These are phyloP conservation scores for Cladorhizidae sp. DNA, from an alignment of 37 sponge, comb jelly and placozoan genomes.

Conservation along the genomic window DNA sequence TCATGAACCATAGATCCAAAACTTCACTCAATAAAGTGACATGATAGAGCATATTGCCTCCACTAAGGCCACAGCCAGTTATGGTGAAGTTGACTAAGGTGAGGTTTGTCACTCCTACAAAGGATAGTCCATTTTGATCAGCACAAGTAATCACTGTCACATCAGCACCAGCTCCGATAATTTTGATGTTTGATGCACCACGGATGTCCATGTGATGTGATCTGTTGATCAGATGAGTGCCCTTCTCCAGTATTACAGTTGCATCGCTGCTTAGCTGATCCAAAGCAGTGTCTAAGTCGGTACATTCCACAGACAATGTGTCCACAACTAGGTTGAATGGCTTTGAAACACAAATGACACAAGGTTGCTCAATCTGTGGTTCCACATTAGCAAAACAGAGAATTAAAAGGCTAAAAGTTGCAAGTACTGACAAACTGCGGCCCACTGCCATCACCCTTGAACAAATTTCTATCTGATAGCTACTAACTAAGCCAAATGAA, in stretches of 20 bases:
- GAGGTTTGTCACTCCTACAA: slow-evolving; percentile 19
- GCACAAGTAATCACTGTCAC: slow-evolving; percentile 28
- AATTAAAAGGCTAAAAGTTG: too few relatives aligned
- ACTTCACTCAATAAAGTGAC: neutral
- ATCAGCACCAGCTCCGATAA: slow-evolving; percentile 6
- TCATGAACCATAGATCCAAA: neutral
- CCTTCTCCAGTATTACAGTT: slow-evolving; percentile 14
- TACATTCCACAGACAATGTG: neutral
- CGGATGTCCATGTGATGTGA: neutral
- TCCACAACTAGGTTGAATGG: neutral
- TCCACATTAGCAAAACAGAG: too few relatives aligned
- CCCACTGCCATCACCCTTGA: too few relatives aligned
- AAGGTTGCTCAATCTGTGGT: too few relatives aligned
- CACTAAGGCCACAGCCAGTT: slow-evolving; percentile 35
- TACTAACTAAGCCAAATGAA: too few relatives aligned
- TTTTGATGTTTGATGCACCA: slow-evolving; percentile 2
- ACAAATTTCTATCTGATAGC: too few relatives aligned
- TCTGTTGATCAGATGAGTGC: slow-evolving; percentile 6
- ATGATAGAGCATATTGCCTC: neutral
- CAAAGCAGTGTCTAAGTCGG: slow-evolving; percentile 19
- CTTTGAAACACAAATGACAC: too few relatives aligned
- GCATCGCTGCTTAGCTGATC: neutral
- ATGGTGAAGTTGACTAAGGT: slow-evolving; percentile 11
- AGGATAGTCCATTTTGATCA: slow-evolving; percentile 24
- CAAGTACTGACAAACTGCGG: too few relatives aligned